These are phyloP conservation scores for Phocides pigmalion DNA, from an alignment of 1,140 invertebrate genomes.

Conservation along the genomic window DNA sequence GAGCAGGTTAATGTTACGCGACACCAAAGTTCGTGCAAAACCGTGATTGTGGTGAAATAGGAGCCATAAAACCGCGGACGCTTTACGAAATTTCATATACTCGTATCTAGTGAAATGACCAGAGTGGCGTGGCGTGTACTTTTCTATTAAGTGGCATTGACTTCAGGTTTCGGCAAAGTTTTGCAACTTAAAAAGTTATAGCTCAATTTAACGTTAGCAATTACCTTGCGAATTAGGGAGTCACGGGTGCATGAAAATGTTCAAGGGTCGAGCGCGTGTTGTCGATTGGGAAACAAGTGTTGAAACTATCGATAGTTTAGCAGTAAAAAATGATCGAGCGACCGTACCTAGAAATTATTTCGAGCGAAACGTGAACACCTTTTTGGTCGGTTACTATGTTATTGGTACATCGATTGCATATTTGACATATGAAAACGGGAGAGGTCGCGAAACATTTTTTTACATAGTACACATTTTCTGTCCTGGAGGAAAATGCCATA, in stretches of 20 bases:
- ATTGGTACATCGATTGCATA: conserved; percentile 12
- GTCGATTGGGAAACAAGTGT: conserved; percentile 45
- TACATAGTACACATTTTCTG: too few relatives aligned
- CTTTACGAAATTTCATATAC: conserved; percentile 57
- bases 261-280: conserved; percentile 45
- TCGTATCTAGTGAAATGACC: conserved; percentile 47
- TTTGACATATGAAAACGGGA: background rate
- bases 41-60: conserved; percentile 14
- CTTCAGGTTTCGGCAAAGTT: conserved; percentile 46
- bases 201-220: conserved; percentile 49
- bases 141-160: conserved; percentile 64
- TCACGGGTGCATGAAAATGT: conserved; percentile 63
- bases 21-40: conserved; percentile 6
- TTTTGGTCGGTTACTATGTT: conserved; percentile 9
- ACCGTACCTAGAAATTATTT: conserved; percentile 37
- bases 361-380: conserved; percentile 26
- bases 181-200: conserved; percentile 55
- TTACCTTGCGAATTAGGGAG: conserved; percentile 38
- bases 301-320: conserved; percentile 47
- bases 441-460: background rate
- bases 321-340: conserved; percentile 33
- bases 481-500: too few relatives aligned
- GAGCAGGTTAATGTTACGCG: conserved; percentile 9
- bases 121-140: conserved; percentile 48
- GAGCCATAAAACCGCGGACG: conserved; percentile 12